These are phyloP conservation scores for Phoebastria nigripes DNA, from an alignment of 2,797 vertebrate genomes.

Conservation along the genomic window DNA sequence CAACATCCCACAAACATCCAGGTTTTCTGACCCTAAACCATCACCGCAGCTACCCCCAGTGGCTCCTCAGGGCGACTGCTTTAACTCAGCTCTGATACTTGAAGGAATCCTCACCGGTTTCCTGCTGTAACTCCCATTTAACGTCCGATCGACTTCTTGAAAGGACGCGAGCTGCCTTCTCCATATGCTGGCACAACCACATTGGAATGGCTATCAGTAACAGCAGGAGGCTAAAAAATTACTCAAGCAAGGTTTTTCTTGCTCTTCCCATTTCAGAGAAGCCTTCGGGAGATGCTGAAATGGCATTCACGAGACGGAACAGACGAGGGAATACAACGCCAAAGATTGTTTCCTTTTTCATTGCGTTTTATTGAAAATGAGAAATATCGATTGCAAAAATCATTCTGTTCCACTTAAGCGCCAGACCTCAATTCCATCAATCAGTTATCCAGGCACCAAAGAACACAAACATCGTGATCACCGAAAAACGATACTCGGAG, in stretches of 20 bases:
- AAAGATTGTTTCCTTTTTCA: not conserved
- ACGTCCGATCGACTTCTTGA: rapidly evolving
- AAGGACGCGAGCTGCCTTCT: not conserved
- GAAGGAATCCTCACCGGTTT: not conserved
- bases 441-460: not conserved
- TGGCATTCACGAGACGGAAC: rapidly evolving
- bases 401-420: not conserved
- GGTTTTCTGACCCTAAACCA: not conserved
- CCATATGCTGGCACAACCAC: rapidly evolving
- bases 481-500: not conserved
- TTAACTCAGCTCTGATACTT: not conserved
- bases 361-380: not conserved
- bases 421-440: not conserved
- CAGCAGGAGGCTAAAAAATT: not conserved
- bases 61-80: not conserved
- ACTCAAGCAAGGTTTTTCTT: rapidly evolving
- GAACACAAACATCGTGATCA: not conserved
- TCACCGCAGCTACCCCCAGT: not conserved
- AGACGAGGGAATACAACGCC: rapidly evolving
- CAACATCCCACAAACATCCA: not conserved
- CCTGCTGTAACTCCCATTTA: not conserved
- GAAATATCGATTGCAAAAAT: not conserved
- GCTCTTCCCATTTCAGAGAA: not conserved
- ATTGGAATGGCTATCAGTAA: rapidly evolving
- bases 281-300: not conserved